Percentiles rank a stretch among this genome's conserved stretches.
Conservation (phyloP, 1,140 invertebrate species). For the Ceratosolen solmsi region DNA sequence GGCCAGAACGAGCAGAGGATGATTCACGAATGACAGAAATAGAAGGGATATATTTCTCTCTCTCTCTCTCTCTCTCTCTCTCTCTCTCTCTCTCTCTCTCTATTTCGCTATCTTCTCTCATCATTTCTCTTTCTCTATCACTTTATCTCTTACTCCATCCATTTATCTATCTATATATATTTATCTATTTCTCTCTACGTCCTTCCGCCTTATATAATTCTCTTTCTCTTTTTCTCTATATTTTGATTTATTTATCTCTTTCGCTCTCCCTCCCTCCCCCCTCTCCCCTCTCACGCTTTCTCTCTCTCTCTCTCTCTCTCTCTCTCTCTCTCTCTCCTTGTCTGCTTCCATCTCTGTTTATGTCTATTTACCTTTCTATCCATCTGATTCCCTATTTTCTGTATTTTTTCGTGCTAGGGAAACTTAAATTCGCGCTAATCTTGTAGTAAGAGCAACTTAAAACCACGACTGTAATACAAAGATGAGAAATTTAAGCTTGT, state of each 20-base stretch:
- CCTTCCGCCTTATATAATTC: no score
- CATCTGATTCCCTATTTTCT: constrained; percentile 24
- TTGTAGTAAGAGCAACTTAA: constrained; percentile 54
- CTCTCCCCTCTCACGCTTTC: no score
- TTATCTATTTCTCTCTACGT: no score
- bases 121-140: constrained; percentile 37
- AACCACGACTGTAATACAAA: constrained; percentile 57
- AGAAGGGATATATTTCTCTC: constrained; percentile 60
- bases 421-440: constrained; percentile 60
- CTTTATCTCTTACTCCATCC: background rate
- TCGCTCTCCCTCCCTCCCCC: background rate
- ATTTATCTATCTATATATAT: no score
- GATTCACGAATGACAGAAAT: constrained; percentile 72
- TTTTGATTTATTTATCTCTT: no score
- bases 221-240: constrained; percentile 42
- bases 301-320: background rate
- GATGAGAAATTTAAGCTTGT: constrained; percentile 60
- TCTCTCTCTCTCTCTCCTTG: constrained; percentile 38
- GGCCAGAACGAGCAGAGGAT: constrained; percentile 61
- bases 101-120: constrained; percentile 29
- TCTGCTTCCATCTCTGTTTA: background rate
- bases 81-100: background rate
- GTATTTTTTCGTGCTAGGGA: constrained; percentile 49
- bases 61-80: constrained; percentile 42
- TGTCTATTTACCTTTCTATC: background rate